phyloP scores from a whole-genome alignment of 2,797 vertebrate species.

The Esox masquinongy region DNA sequence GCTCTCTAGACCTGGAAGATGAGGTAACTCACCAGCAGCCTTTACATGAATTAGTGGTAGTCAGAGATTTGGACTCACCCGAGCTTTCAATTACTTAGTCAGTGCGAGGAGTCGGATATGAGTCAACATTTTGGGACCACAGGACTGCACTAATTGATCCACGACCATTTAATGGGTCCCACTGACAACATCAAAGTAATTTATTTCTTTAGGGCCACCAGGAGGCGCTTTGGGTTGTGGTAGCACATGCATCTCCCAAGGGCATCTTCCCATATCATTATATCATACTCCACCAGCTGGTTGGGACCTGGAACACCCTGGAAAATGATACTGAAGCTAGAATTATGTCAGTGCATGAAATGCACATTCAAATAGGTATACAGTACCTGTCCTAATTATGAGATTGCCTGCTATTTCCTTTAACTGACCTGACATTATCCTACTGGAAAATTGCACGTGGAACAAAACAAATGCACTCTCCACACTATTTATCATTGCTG shows the following conservation, averaged over 20 bases:
- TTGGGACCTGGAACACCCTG: not conserved
- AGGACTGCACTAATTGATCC: slow-evolving; percentile 17
- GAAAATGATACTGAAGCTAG: no score
- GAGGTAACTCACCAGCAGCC: slow-evolving; percentile 17
- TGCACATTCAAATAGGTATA: no score
- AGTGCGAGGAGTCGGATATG: slow-evolving; percentile 18
- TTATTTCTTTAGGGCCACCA: slow-evolving; percentile 3
- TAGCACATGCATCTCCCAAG: not conserved
- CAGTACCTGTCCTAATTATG: no score
- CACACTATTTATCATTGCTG: no score
- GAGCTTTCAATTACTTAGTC: slow-evolving; percentile 20
- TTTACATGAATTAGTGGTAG: slow-evolving; percentile 18
- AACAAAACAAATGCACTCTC: no score
- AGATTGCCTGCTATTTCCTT: no score
- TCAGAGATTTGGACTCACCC: slow-evolving; percentile 9
- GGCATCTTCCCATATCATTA: not conserved
- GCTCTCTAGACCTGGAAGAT: not conserved
- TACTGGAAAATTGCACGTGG: no score
- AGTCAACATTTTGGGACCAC: slow-evolving; percentile 21
- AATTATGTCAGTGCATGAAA: no score
- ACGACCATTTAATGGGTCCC: slow-evolving; percentile 9
- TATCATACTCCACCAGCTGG: not conserved
- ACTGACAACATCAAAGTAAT: not conserved
- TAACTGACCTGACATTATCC: no score
- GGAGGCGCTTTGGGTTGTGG: slow-evolving; percentile 4